Evolutionary conservation across 2,113 vertebrate species (phyloP), one percentile per base, ranked within the genome.

Genomic region (Aegotheles bennettii): DNA sequence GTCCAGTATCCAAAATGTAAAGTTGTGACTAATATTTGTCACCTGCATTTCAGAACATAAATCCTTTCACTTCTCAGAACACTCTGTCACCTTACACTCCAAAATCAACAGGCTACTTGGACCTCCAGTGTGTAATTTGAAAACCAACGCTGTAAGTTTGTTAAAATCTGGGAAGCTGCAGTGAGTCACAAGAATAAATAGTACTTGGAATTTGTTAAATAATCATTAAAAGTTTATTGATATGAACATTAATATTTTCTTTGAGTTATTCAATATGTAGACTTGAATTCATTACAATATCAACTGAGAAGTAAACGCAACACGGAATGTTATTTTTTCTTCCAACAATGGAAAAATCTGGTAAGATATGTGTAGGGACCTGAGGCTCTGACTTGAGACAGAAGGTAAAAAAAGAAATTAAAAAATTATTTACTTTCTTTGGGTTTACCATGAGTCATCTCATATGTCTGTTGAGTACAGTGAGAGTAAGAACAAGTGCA

Each of bases 221-320:
- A 73, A 24, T 85, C 61, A 74, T 87, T 93, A 95, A 69, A 94
- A 91, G 78, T 76, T 74, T 94, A 70, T 79, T 76, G 67, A 94
- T 79, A 85, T 47, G 42, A 95, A 67, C 48, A 85, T 83, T 76
- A 91, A 63, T 90, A 94, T 95, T 95, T 95, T 79, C 24, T 84
- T 91, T 73, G 48, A 85, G 50, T 76, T 95, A 85, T 45, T 69
- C 24, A 81, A n/a, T 64, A 90, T 48, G 48, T 51, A 70, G 47
- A 28, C 54, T 88, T 86, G 73, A 91, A 89, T 35, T 91, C 20
- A 77, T 43, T 29, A 74, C 75, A 86, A 23, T 60, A 19, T 77
- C 68, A 88, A 33, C 64, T 0, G 1, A 85, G 67, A 80, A 84
- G 13, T 21, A 69, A 83, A 85, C 35, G 36, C 25, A 83, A 69